Evolutionary conservation across 2,113 vertebrate genomes (phyloP).

Genomic region (Dunckerocampus dactyliophorus): DNA sequence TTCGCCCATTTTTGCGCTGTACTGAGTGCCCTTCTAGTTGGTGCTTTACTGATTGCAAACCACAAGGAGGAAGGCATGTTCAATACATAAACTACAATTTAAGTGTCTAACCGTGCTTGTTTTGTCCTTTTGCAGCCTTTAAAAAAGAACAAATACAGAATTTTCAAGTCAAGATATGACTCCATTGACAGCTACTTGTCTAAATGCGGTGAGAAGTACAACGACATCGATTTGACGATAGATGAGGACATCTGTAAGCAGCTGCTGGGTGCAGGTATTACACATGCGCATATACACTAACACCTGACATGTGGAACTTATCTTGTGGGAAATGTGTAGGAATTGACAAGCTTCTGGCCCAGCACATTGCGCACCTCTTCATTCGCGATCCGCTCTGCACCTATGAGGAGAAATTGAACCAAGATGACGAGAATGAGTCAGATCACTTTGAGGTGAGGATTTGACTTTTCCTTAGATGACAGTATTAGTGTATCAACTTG

Average conservation of each 20-base stretch:
- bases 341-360: constrained; percentile 93
- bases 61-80: too few species aligned
- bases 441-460: constrained; percentile 91
- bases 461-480: neutral
- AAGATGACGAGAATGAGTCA: constrained; percentile 96
- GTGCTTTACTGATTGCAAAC: too few species aligned
- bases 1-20: too few species aligned
- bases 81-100: neutral
- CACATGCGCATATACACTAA: constrained; percentile 3
- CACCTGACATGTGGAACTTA: neutral
- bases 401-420: constrained; percentile 91
- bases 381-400: constrained; percentile 93
- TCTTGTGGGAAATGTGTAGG: constrained; percentile 65
- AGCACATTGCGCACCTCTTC: constrained; percentile 97
- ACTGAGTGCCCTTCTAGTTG: too few species aligned
- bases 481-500: too few species aligned
- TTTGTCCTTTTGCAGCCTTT: constrained; percentile 79
- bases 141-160: constrained; percentile 90
- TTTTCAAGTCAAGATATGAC: constrained; percentile 97
- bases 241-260: constrained; percentile 90
- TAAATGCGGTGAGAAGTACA: constrained; percentile 93
- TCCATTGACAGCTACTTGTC: constrained; percentile 99
- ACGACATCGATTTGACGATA: constrained; percentile 93
- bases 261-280: constrained; percentile 84
- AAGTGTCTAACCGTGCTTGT: neutral